Evolutionary conservation across 2,113 vertebrate genomes (phyloP), one percentile per base, ranked within the genome.

Genomic region (Puma concolor): DNA sequence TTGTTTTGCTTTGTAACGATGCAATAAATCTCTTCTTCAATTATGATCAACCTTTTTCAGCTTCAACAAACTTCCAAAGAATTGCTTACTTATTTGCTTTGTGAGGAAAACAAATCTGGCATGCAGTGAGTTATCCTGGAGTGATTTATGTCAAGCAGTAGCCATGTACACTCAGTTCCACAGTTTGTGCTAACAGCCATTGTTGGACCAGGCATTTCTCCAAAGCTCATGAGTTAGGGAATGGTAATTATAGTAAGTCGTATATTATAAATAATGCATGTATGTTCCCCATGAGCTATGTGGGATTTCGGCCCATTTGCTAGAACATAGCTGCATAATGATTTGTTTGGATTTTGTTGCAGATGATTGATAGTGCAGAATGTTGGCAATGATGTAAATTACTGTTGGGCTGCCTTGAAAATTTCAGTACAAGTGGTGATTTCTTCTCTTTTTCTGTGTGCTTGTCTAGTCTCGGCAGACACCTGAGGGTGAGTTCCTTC

Each of bases 401-500:
- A 97, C 96, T 98, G 94, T 98, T 93, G 95, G 93, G 95, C 84
- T 98, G 97, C 91, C 96, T 99, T 63, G 67, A 95, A 96, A 95
- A 96, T 95, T 93, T 97, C 98, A 92, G 80, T 85, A 27, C 97
- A 96, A 98, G 93, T 84, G 38, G 93, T 98, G 97, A 98, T 98
- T 93, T 98, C 96, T 97, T 94, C 92, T 98, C 94, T 99, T 98
- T 98, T 93, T 98, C 97, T 98, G 80, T 97, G 97, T 98, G 97
- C 99, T 98, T 97, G 86, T 98, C 96, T 98, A 99, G 99, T 99
- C 99, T 97, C 99, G 99, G 54, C 99, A 99, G 99, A 99, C 99
- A 83, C 99, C 99, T 7, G 99, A 99, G 99, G 99, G 99, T 3
- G 99, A 99, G 98, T 99, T 99, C 98, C 99, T 99, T 85, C 99